Evolutionary conservation across 1,140 invertebrate species (phyloP), one percentile per base, ranked within the genome.

Genomic region (Zaprionus africanus): DNA sequence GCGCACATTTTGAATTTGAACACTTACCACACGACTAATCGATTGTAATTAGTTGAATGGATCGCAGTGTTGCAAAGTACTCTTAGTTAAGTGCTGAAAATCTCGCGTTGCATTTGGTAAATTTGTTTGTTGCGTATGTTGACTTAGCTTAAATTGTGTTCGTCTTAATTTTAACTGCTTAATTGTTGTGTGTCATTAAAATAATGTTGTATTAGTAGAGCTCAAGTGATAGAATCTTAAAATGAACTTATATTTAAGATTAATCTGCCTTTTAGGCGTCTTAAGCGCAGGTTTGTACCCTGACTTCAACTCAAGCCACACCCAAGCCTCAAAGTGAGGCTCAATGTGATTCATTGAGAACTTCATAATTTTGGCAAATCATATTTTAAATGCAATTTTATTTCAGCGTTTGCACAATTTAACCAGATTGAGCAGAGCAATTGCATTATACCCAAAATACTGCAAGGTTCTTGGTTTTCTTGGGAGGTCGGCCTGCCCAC

Each of bases 391-490:
- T 46, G 53, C 17, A 61, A 31, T 54, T 70, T 11, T 75, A 58
- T 78, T 73, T 46, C 65, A 91, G 87, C 62, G 3, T 3, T 72
- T 4, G 76, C 66, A 19, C 87, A 90, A 61, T 87, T 73, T 19
- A 87, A 91, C 60, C 58, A 81, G 13, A 41, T 92, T 38, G 82
- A 90, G 28, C 71, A 79, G 31, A 72, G 72, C 22, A 80, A 77
- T 54, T 95, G 95, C 82, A 93, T 93, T 28, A 97, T 98, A 90
- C 97, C 97, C 24, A 84, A 95, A 68, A 95, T 97, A 58, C 93
- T 98, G 31, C 94, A 96, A 91, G 97, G 97, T 63, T 95, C 96
- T 38, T 98, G 97, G 97, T 98, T 97, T 93, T 98, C 97, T 11
- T 96, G 97, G 95, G 98, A 98, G 94, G 96, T 96, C 93, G 97